Evolutionary conservation across 2,113 vertebrate species (phyloP).

Genomic region (Ibidorhyncha struthersii): DNA sequence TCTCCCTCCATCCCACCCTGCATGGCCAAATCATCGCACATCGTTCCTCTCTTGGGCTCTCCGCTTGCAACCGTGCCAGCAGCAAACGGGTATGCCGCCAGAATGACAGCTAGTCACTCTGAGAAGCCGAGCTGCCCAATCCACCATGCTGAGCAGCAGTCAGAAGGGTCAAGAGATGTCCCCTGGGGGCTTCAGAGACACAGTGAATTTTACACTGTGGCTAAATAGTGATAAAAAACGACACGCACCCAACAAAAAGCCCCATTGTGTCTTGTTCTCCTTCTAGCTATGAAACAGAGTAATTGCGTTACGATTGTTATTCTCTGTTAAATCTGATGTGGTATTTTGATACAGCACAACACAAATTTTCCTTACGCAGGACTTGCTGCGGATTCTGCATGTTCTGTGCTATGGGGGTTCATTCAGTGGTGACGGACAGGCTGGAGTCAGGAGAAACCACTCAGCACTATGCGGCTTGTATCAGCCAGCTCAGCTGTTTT

Average conservation of each 20-base stretch:
- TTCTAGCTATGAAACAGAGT: neutral
- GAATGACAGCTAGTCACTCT: neutral
- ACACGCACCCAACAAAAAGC: neutral
- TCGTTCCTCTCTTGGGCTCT: neutral
- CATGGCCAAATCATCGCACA: rapidly evolving
- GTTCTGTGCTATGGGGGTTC: neutral
- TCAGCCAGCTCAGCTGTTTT: neutral
- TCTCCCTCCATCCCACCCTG: neutral
- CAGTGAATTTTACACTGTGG: neutral
- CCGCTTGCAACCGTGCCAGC: neutral
- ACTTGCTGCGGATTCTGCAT: neutral
- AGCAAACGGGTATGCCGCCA: rapidly evolving
- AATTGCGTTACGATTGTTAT: neutral
- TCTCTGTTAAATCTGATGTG: neutral
- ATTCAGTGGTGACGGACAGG: neutral
- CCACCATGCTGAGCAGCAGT: neutral
- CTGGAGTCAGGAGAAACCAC: neutral
- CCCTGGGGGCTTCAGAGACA: neutral
- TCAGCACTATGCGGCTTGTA: rapidly evolving
- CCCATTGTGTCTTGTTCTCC: neutral
- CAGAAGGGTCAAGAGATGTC: neutral
- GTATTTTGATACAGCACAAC: neutral
- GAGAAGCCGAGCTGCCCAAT: neutral
- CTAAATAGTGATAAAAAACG: neutral
- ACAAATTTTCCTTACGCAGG: neutral